Evolutionary conservation across 2,797 vertebrate species (phyloP).

Genomic region (Lindbergichthys nudifrons): DNA sequence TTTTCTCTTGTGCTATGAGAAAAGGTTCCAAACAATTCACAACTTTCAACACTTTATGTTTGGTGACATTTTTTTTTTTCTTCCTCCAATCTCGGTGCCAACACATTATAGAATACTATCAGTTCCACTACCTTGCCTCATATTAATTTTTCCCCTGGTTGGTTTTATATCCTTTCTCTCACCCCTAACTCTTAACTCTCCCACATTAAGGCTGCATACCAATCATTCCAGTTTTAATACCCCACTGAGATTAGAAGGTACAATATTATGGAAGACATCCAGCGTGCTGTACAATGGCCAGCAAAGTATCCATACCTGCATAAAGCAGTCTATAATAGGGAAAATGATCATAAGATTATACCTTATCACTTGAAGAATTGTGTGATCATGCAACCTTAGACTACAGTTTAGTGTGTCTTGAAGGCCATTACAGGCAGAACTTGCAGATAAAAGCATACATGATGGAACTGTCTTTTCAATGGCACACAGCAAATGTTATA

Average conservation of each 20-base stretch:
- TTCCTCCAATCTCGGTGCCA: slow-evolving; percentile 71
- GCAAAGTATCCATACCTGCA: slow-evolving; percentile 52
- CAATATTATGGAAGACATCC: slow-evolving; percentile 78
- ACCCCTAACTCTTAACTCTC: slow-evolving; percentile 78
- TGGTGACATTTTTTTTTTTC: slow-evolving; percentile 61
- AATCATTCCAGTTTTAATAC: slow-evolving; percentile 82
- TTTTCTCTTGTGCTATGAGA: slow-evolving; percentile 43
- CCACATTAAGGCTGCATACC: slow-evolving; percentile 81
- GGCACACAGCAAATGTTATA: slow-evolving; percentile 58
- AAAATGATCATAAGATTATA: slow-evolving; percentile 16
- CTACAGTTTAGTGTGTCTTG: not conserved
- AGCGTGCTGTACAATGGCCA: slow-evolving; percentile 54
- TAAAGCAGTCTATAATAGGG: slow-evolving; percentile 18
- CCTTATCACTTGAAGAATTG: slow-evolving; percentile 9
- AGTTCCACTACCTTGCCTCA: slow-evolving; percentile 85
- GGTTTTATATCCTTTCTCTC: slow-evolving; percentile 83
- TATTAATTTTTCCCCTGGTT: slow-evolving; percentile 86
- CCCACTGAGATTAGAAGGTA: slow-evolving; percentile 80
- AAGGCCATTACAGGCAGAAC: slow-evolving; percentile 14
- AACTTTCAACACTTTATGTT: slow-evolving; percentile 73
- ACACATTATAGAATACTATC: slow-evolving; percentile 83
- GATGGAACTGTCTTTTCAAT: slow-evolving; percentile 28
- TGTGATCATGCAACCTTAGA: slow-evolving; percentile 17
- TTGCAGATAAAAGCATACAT: slow-evolving; percentile 25
- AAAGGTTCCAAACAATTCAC: slow-evolving; percentile 60